A percentile compares a stretch with the other conserved stretches of the same genome.
phyloP scores from a whole-genome alignment of 2,113 vertebrate species.

The Sander vitreus region DNA sequence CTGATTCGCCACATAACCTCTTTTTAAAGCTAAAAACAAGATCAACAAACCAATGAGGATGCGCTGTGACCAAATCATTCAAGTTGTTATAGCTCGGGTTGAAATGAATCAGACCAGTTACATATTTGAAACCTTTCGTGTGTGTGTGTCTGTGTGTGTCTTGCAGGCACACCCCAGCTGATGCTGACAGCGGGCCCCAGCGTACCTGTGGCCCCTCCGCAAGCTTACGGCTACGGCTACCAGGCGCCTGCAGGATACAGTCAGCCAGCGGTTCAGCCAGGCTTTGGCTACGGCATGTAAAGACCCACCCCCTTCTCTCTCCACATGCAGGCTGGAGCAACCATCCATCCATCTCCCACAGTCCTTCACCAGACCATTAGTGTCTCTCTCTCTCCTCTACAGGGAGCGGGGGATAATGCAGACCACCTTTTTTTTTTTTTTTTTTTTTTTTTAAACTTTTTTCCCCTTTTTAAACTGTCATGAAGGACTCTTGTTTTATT shows the following conservation, averaged over 20 bases:
- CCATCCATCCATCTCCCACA: slow-evolving; percentile 83
- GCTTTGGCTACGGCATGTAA: slow-evolving; percentile 98
- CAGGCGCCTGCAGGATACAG: slow-evolving; percentile 90
- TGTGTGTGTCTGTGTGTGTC: slow-evolving; percentile 29
- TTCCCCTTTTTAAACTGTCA: slow-evolving; percentile 88
- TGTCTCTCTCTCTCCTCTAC: slow-evolving; percentile 81
- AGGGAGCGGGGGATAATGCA: slow-evolving; percentile 71
- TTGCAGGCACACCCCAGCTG: slow-evolving; percentile 94
- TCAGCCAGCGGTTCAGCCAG: slow-evolving; percentile 90
- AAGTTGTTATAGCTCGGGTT: neutral
- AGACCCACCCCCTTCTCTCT: slow-evolving; percentile 71
- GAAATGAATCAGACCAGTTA: neutral
- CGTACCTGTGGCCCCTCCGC: slow-evolving; percentile 93
- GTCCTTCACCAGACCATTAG: slow-evolving; percentile 90
- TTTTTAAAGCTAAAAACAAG: neutral
- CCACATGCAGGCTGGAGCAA: slow-evolving; percentile 79
- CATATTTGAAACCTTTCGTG: neutral
- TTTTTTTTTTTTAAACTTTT: slow-evolving; percentile 80
- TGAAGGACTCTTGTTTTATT: slow-evolving; percentile 96
- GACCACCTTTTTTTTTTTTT: slow-evolving; percentile 82
- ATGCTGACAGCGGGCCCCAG: slow-evolving; percentile 99
- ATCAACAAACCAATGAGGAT: neutral
- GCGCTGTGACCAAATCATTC: neutral
- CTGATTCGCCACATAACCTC: neutral
- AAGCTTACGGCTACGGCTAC: slow-evolving; percentile 95